Percentiles rank a stretch among this genome's conserved stretches.
Conservation (phyloP, 2,888 invertebrate species). For the Parochlus steinenii region DNA sequence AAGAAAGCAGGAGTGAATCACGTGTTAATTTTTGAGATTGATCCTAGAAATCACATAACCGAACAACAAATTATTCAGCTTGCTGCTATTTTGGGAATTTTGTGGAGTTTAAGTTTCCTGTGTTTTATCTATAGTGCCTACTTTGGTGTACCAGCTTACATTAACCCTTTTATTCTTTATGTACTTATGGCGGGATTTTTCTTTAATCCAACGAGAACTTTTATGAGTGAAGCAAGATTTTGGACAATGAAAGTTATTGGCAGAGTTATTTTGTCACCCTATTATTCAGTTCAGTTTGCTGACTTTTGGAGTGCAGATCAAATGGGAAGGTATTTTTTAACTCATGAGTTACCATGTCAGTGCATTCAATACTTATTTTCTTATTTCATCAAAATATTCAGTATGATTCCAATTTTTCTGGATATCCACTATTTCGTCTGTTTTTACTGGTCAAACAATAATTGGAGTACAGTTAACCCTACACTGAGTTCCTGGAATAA, state of each 20-base stretch:
- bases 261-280: slow-evolving; percentile 53
- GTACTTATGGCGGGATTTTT: slow-evolving; percentile 50
- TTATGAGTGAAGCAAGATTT: slow-evolving; percentile 56
- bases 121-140: slow-evolving; percentile 48
- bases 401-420: slow-evolving; percentile 53
- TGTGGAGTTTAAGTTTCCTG: slow-evolving; percentile 51
- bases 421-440: slow-evolving; percentile 69
- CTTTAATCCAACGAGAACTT: slow-evolving; percentile 58
- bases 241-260: slow-evolving; percentile 45
- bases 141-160: slow-evolving; percentile 56
- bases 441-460: slow-evolving; percentile 47
- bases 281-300: slow-evolving; percentile 63
- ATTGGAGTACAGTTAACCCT: slow-evolving; percentile 31
- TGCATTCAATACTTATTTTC: too few species aligned
- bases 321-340: too few species aligned
- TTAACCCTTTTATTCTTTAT: slow-evolving; percentile 54
- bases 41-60: slow-evolving; percentile 57
- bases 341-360: too few species aligned
- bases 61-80: slow-evolving; percentile 65
- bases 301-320: slow-evolving; percentile 82
- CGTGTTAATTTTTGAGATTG: slow-evolving; percentile 67
- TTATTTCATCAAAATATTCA: slow-evolving; percentile 83
- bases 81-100: slow-evolving; percentile 55
- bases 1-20: slow-evolving; percentile 68
- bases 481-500: slow-evolving; percentile 19